These are phyloP conservation scores for Cnemophilus loriae DNA, from an alignment of 2,113 vertebrate genomes.

Conservation along the genomic window DNA sequence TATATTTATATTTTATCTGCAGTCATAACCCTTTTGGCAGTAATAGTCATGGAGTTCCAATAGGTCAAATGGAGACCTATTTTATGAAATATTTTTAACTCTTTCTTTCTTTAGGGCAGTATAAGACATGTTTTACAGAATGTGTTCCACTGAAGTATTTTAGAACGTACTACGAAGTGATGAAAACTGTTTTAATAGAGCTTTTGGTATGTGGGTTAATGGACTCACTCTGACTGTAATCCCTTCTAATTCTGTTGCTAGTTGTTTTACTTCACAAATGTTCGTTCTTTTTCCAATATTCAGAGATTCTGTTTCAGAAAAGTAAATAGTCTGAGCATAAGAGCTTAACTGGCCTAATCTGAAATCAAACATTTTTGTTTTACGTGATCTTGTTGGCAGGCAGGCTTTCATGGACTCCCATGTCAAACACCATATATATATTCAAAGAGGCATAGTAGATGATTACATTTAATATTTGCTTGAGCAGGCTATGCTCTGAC, in stretches of 20 bases:
- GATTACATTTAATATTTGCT: not conserved
- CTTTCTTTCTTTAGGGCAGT: not conserved
- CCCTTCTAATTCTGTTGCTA: not conserved
- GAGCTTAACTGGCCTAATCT: not conserved
- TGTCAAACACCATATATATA: not conserved
- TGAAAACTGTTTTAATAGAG: not conserved
- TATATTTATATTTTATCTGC: not conserved
- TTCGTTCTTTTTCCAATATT: not conserved
- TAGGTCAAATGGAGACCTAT: not conserved
- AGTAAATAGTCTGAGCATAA: not conserved
- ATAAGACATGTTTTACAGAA: not conserved
- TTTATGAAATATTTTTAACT: not conserved
- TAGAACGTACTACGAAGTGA: not conserved
- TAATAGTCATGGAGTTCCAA: not conserved
- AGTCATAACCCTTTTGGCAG: not conserved
- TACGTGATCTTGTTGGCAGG: not conserved
- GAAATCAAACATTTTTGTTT: not conserved
- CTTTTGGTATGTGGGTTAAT: not conserved
- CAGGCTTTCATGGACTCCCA: not conserved
- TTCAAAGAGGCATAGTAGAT: not conserved
- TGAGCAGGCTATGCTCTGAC: not conserved
- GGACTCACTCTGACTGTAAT: not conserved
- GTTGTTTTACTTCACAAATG: not conserved
- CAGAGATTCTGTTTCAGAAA: not conserved
- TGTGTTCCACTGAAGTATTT: not conserved